Conservation (phyloP, 2,113 vertebrate genomes). For the Cricetomys ansorgei region DNA sequence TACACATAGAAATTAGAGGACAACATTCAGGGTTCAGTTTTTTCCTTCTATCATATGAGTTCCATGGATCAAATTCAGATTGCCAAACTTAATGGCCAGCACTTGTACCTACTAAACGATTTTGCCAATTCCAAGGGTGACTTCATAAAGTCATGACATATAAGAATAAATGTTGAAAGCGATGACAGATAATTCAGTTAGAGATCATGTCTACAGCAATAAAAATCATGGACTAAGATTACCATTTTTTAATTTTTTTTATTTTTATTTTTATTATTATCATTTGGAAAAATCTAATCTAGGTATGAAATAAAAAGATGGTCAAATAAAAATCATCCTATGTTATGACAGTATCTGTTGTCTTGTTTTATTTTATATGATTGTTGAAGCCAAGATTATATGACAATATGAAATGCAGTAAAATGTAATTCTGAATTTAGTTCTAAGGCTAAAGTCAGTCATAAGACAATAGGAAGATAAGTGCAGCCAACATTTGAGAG, state of each 20-base stretch:
- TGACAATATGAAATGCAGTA: neutral
- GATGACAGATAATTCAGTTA: constrained; percentile 25
- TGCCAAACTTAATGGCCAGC: neutral
- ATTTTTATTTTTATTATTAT: constrained; percentile 22
- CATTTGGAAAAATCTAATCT: neutral
- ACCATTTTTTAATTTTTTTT: neutral
- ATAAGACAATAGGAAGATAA: neutral
- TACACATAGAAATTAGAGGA: neutral
- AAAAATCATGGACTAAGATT: constrained; percentile 14
- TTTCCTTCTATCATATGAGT: neutral
- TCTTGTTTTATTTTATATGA: neutral
- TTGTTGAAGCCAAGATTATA: neutral
- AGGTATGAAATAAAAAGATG: constrained; percentile 9
- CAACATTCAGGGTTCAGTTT: neutral
- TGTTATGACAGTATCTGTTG: neutral
- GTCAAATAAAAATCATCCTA: neutral
- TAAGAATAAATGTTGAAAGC: constrained; percentile 45
- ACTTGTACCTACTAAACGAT: neutral
- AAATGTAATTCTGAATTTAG: constrained; percentile 15
- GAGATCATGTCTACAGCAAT: constrained; percentile 34
- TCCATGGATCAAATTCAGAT: neutral
- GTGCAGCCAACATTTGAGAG: constrained; percentile 8
- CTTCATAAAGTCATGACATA: neutral
- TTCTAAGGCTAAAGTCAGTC: constrained; percentile 17
- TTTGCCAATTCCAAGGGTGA: neutral